Evolutionary conservation across 2,888 invertebrate species (phyloP), one percentile per base, ranked within the genome.

Genomic region (Nemapogon koenigi): DNA sequence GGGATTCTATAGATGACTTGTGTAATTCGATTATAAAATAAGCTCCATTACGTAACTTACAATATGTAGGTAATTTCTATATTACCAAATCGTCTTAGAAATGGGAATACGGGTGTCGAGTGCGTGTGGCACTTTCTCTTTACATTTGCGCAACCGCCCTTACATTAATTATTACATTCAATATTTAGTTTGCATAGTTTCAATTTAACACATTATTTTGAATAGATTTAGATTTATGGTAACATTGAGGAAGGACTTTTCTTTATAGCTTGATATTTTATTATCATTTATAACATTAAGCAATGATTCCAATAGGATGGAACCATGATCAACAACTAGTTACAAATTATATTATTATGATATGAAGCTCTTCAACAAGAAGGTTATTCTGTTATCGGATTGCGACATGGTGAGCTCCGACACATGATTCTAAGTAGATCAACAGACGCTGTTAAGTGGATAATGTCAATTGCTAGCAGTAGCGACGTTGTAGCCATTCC

Each of bases 371-470:
- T 36, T 22, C 41, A 43, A 32, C 36, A 39, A 43, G 37, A 37
- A 40, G 44, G 40, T 40, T 33, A 42, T 41, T 44, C 37, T 42
- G 35, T 33, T 40, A 42, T 43, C 41, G 31, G 17, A 32, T 47
- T 47, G 41, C 43, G 38, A 45, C 44, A 45, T 27, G 17, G 13
- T 16, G 13, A 18, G 26, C n/a, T 25, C 10, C 8, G 35, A 19
- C n/a, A n/a, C 14, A 27, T 26, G 29, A 14, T 16, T 30, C 17
- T 27, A 19, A 27, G 49, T 55, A 56, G 53, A 58, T 53, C 60
- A 58, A 59, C 62, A 65, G 68, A 57, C 62, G 63, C 60, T 58
- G 53, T 55, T 71, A 73, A 76, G 71, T 70, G 71, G 71, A 71
- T 73, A 72, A 73, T 70, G 65, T 71, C 71, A 65, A 67, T 66